Evolutionary conservation across 1,140 invertebrate species (phyloP).

Genomic region (Drosophila ambigua): DNA sequence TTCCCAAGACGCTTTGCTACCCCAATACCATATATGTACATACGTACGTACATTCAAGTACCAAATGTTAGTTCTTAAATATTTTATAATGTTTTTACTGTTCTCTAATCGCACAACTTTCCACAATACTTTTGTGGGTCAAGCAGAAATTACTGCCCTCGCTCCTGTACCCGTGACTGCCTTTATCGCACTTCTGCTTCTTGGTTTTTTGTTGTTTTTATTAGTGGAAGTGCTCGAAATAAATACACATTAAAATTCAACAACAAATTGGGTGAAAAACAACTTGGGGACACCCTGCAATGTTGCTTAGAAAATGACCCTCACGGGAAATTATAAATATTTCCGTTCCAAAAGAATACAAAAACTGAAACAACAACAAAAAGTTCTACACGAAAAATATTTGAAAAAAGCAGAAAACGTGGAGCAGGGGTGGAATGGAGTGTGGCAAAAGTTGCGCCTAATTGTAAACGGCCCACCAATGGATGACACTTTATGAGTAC

Average conservation of each 20-base stretch:
- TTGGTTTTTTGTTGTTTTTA: constrained; percentile 8
- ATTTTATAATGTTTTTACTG: constrained; percentile 8
- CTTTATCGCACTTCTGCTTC: constrained; percentile 1
- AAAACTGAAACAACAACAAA: constrained; percentile 29
- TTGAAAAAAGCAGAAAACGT: constrained; percentile 42
- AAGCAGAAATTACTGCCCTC: constrained; percentile 3
- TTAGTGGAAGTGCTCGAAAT: constrained; percentile 50
- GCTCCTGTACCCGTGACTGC: no score
- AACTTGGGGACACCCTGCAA: constrained; percentile 36
- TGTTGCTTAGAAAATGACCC: constrained; percentile 60
- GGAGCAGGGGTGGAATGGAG: neutral
- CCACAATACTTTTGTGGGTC: constrained; percentile 25
- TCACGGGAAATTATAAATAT: constrained; percentile 81
- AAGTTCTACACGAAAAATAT: constrained; percentile 59
- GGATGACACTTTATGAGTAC: constrained; percentile 76
- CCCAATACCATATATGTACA: no score
- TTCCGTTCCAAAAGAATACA: constrained; percentile 20
- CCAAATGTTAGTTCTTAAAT: constrained; percentile 9
- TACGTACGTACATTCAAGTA: neutral
- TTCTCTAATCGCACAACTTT: constrained; percentile 20
- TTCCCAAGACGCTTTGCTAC: no score
- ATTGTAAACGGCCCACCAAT: constrained; percentile 70
- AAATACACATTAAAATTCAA: constrained; percentile 57
- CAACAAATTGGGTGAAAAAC: constrained; percentile 44
- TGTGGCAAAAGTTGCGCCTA: constrained; percentile 59